Percentiles rank a stretch among this genome's conserved stretches.
Evolutionary conservation across 2,113 vertebrate genomes (phyloP).

Genomic region (Genyomyrus donnyi): DNA sequence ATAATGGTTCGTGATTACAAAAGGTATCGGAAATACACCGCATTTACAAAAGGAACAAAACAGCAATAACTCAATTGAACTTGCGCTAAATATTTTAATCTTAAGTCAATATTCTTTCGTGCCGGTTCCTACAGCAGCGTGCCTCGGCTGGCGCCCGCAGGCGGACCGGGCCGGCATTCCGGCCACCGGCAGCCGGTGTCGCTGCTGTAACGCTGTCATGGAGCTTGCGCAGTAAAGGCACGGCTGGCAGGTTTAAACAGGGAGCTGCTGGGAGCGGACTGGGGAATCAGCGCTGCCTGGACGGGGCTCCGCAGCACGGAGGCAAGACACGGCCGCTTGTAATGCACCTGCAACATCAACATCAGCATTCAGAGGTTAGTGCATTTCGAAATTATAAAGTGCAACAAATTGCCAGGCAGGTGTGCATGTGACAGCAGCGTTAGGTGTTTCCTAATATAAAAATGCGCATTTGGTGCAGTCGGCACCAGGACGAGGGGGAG

Average conservation of each 20-base stretch:
- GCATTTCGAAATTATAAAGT: neutral
- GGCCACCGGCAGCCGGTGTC: slow-evolving; percentile 15
- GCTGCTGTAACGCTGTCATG: slow-evolving; percentile 20
- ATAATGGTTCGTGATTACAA: neutral
- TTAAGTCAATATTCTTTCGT: neutral
- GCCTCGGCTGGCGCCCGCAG: neutral
- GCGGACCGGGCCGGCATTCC: neutral
- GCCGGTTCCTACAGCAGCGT: neutral
- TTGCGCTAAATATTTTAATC: neutral
- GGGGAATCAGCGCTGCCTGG: slow-evolving; percentile 18
- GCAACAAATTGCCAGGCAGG: neutral
- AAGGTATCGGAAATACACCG: neutral
- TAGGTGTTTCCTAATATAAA: slow-evolving; percentile 13
- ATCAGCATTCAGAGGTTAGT: slow-evolving; percentile 22
- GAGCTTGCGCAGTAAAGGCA: slow-evolving; percentile 25
- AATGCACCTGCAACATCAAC: slow-evolving; percentile 12
- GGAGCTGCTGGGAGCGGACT: slow-evolving; percentile 20
- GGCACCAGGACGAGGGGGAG: slow-evolving; percentile 15
- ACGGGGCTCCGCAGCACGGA: neutral
- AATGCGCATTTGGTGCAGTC: slow-evolving; percentile 49
- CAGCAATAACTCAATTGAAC: neutral
- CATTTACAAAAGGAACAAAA: neutral
- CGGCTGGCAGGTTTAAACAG: slow-evolving; percentile 22
- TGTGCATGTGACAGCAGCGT: neutral
- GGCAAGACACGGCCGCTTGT: neutral